Evolutionary conservation across 2,888 invertebrate species (phyloP), one percentile per base, ranked within the genome.

Genomic region (Achlya flavicornis): DNA sequence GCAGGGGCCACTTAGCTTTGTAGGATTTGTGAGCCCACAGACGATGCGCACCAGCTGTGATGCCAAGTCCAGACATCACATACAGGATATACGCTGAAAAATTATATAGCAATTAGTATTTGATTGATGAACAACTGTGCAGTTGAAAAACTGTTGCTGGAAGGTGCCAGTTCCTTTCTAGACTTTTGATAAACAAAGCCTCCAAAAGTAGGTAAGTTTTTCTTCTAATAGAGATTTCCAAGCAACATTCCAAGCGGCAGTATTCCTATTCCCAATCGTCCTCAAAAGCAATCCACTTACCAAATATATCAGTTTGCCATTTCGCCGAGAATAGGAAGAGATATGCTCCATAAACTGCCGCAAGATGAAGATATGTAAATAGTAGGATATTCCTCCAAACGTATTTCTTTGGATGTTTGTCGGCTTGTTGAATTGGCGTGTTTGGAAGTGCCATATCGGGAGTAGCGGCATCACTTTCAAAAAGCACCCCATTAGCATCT

Each of bases 41-140:
- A 77, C 99, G 95, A 91, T 99, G 99, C 3, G 98, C 98, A 35
- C 99, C 99, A 26, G 98, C 99, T 16, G 99, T 99, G 71, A 99
- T 98, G 19, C 99, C 99, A 67, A 99, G 89, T 6, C 97, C 99
- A 10, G 97, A 96, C 70, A 95, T 87, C 64, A 97, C 92, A 90
- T 98, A 98, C 65, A 98, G 86, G 2, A 96, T 63, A 65, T 96
- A 91, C 12, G 97, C 98, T 97, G 92, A 19, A 73, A 72, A 69
- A 26, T 63, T 19, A 66, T 43, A 0, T 12, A 41, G 12, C 41
- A 12, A 1, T 41, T 41, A 41, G 12, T 53, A 33, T 32, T 19
- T 46, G 48, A 10, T 16, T 35, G 35, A 35, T 35, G 35, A 35
- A 35, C 3, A 5, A 35, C 35, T 7, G 35, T 0, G 7, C 3